These are phyloP conservation scores for Diploscapter pachys DNA, from an alignment of 1,140 invertebrate species.

Conservation along the genomic window DNA sequence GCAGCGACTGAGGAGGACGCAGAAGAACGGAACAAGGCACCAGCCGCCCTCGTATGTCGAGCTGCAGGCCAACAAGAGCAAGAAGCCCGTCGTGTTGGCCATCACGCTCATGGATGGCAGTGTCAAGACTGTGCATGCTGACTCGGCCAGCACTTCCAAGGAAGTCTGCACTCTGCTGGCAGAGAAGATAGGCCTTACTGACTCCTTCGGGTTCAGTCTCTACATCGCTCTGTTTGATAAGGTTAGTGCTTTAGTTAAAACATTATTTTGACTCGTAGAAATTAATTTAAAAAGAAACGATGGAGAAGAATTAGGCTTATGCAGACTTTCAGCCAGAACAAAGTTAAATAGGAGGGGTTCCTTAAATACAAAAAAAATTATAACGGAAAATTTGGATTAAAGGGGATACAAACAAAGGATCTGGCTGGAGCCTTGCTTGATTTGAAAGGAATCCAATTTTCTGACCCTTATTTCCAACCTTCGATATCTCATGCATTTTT, in stretches of 20 bases:
- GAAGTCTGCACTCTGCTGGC: conserved; percentile 95
- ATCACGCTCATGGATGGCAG: conserved; percentile 98
- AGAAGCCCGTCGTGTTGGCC: conserved; percentile 75
- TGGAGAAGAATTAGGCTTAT: no score
- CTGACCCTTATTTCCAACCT: no score
- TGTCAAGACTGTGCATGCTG: conserved; percentile 90
- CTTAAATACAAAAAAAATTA: no score
- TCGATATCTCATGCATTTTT: no score
- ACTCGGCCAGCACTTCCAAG: conserved; percentile 92
- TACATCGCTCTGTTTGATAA: conserved; percentile 98
- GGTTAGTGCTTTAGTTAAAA: conserved; percentile 63
- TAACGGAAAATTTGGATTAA: no score
- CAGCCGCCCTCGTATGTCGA: conserved; percentile 98
- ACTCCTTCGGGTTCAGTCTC: conserved; percentile 96
- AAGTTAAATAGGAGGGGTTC: no score
- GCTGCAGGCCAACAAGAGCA: conserved; percentile 66
- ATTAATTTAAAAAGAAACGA: no score
- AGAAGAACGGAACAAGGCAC: conserved; percentile 94
- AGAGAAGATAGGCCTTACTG: conserved; percentile 87
- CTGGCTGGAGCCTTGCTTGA: no score
- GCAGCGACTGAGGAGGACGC: conserved; percentile 76
- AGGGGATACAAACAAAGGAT: no score
- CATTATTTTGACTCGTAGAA: no score
- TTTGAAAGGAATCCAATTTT: no score
- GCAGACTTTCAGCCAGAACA: no score